Conservation (phyloP, 2,797 vertebrate genomes). For the Xenopus petersii region DNA sequence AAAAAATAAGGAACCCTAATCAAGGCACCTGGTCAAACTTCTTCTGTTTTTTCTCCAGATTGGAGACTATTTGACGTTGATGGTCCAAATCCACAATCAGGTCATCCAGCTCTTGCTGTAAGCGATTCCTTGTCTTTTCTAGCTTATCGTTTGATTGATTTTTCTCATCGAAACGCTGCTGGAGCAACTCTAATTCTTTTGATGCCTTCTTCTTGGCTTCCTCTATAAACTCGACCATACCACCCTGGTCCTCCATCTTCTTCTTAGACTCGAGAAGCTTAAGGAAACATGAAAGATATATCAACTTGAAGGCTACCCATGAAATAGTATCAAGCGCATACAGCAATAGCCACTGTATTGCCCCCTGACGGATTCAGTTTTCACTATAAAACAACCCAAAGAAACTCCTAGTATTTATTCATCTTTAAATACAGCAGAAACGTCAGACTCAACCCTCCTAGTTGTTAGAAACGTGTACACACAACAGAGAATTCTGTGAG, state of each 20-base stretch:
- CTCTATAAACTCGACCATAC: slow-evolving; percentile 73
- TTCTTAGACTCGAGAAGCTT: slow-evolving; percentile 80
- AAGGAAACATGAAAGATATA: background rate
- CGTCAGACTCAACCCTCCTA: too few relatives aligned
- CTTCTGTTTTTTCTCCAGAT: slow-evolving; percentile 88
- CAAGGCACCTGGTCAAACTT: slow-evolving; percentile 87
- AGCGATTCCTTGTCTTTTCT: slow-evolving; percentile 77
- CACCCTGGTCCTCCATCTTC: slow-evolving; percentile 81
- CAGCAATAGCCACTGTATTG: too few relatives aligned
- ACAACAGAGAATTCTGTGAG: too few relatives aligned
- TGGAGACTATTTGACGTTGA: slow-evolving; percentile 81
- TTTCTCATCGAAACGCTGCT: slow-evolving; percentile 75
- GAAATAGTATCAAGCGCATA: too few relatives aligned
- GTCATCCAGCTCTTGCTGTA: slow-evolving; percentile 88
- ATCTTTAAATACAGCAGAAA: too few relatives aligned
- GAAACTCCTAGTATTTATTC: too few relatives aligned
- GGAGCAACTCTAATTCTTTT: slow-evolving; percentile 75
- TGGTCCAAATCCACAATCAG: slow-evolving; percentile 80
- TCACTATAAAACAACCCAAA: too few relatives aligned
- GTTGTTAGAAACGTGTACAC: too few relatives aligned
- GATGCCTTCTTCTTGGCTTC: slow-evolving; percentile 78
- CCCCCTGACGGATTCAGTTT: too few relatives aligned
- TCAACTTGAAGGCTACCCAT: background rate
- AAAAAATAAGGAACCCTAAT: background rate
- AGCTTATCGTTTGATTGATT: slow-evolving; percentile 79